Evolutionary conservation across 2,113 vertebrate species (phyloP).

Genomic region (Tachysurus fulvidraco): DNA sequence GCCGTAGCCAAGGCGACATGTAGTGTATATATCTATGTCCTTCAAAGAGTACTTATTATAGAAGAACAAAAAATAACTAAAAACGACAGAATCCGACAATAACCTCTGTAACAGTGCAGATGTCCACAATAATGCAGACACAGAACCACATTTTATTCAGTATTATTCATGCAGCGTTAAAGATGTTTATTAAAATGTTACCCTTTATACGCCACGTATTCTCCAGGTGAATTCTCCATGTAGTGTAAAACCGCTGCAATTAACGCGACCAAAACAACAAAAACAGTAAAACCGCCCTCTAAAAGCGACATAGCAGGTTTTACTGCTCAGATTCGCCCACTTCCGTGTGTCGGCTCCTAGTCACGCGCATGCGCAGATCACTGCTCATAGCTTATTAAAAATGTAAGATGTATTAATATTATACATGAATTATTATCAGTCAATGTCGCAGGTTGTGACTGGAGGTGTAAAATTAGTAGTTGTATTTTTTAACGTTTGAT

Average conservation of each 20-base stretch:
- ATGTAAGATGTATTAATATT: not conserved
- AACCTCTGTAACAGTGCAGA: not conserved
- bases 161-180: not conserved
- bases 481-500: too few species aligned
- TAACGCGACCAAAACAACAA: conserved; percentile 50
- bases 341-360: conserved; percentile 62
- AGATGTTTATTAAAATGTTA: not conserved
- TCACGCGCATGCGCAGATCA: conserved; percentile 21
- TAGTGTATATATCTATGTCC: too few species aligned
- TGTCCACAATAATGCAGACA: not conserved
- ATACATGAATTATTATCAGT: not conserved
- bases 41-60: not conserved
- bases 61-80: not conserved
- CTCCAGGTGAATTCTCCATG: conserved; percentile 61
- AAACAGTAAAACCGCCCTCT: conserved; percentile 21
- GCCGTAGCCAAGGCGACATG: too few species aligned
- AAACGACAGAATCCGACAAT: not conserved
- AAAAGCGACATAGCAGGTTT: conserved; percentile 42
- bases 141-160: too few species aligned
- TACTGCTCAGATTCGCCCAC: not conserved
- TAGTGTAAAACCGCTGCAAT: conserved; percentile 60
- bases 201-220: conserved; percentile 46
- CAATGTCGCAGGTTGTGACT: not conserved
- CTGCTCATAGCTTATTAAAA: too few species aligned
- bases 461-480: too few species aligned